Evolutionary conservation across 2,797 vertebrate genomes (phyloP), one percentile per base, ranked within the genome.

Genomic region (Lindbergichthys nudifrons): DNA sequence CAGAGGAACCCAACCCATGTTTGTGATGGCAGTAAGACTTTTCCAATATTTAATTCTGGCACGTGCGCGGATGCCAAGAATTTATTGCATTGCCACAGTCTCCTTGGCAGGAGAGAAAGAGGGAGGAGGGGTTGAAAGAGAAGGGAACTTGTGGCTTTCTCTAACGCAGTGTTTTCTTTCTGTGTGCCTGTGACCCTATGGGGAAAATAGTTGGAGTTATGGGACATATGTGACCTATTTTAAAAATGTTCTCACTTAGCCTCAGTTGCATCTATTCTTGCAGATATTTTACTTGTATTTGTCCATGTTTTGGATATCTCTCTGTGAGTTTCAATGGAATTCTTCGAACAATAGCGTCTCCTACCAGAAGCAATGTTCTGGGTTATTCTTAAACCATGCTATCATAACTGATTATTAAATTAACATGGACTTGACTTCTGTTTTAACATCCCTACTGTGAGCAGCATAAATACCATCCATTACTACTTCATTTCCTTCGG

Each of bases 41-140:
- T 93, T 93, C 91, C 92, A 92, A 87, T 88, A 90, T 92, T 92
- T 92, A 85, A 92, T 86, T 87, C 84, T 90, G 86, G 88, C 89
- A 83, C 79, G 76, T 75, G 85, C 59, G 23, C 16, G 1, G 70
- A 81, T 81, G 89, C 90, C 91, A 92, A 87, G 88, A 91, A 89
- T 90, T 83, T 89, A 86, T 85, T 88, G 83, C 88, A 73, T 80
- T 87, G 89, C 89, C 91, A 91, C 89, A 89, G 80, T 83, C 82
- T 86, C 65, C 45, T 77, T 84, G 86, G 85, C 76, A 68, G 73
- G 48, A 41, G 64, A 10, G 65, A 9, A 48, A 19, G 65, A 53
- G 32, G 79, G 19, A 46, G 75, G 65, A 19, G 73, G 80, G 68
- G 70, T 45, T 51, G 75, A 79, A 60, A 47, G 65, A 77, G 77